These are phyloP conservation scores for Heliconius congener DNA, from an alignment of 1,140 invertebrate species.

Conservation along the genomic window DNA sequence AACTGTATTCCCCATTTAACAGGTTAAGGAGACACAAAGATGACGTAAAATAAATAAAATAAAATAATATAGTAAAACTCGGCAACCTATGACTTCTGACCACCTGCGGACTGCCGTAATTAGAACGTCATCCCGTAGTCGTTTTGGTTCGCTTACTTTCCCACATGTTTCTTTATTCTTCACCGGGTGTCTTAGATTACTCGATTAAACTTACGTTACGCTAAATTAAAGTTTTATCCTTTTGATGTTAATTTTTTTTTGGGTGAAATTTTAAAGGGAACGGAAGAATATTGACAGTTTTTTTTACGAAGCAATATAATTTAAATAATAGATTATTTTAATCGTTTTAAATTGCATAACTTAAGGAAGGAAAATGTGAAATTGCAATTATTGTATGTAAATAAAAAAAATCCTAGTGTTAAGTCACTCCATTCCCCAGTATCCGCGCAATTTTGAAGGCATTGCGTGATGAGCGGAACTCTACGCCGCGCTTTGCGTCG, in stretches of 20 bases:
- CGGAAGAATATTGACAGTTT: neutral
- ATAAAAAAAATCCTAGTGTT: no score
- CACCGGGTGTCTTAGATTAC: conserved; percentile 43
- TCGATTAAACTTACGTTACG: conserved; percentile 52
- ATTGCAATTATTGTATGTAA: neutral
- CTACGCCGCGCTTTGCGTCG: no score
- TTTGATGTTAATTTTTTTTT: neutral
- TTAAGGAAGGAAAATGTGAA: neutral
- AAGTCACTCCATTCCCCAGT: no score
- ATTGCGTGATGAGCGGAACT: no score
- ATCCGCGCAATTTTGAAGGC: no score
- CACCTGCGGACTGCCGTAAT: conserved; percentile 53
- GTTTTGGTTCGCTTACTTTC: conserved; percentile 63
- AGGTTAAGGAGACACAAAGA: no score
- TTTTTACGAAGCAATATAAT: no score
- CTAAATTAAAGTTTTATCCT: conserved; percentile 31
- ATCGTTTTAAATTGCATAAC: neutral
- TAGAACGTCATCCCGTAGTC: conserved; percentile 56
- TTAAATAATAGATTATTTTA: no score
- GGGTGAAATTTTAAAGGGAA: neutral
- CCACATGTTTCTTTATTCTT: conserved; percentile 61
- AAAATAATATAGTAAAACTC: neutral
- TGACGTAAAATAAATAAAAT: neutral
- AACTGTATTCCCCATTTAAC: no score
- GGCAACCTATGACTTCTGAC: conserved; percentile 50